Evolutionary conservation across 35 echinoderm and acorn worm genomes (phyloP).

Genomic region (Heliocidaris erythrogramma): DNA sequence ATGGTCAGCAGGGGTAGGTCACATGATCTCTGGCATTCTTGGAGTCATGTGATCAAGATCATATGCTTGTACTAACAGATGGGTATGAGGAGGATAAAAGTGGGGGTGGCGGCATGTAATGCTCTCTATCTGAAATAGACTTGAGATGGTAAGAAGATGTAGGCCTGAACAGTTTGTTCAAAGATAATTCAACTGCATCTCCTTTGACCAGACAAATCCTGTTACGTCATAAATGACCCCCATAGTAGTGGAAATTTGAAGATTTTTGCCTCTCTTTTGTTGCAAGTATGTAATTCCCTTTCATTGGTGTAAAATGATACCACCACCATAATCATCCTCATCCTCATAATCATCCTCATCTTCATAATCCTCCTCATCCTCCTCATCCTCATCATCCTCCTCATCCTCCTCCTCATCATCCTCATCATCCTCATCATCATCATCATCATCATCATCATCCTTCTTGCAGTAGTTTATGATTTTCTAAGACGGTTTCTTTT

Average conservation of each 20-base stretch:
- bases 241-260: too few relatives aligned
- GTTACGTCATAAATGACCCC: too few relatives aligned
- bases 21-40: background rate
- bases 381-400: too few relatives aligned
- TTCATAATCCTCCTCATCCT: too few relatives aligned
- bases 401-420: background rate
- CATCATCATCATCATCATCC: background rate
- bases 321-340: background rate
- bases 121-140: background rate
- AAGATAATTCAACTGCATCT: background rate
- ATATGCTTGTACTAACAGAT: background rate
- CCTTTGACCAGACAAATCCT: too few relatives aligned
- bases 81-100: background rate
- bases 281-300: too few relatives aligned
- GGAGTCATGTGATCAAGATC: slow-evolving; percentile 1
- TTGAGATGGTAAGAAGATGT: background rate
- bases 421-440: background rate
- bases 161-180: background rate
- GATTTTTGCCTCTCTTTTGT: too few relatives aligned
- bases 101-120: background rate
- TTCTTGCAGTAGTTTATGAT: background rate
- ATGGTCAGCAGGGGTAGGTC: background rate
- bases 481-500: background rate
- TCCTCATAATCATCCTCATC: too few relatives aligned
- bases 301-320: background rate